Base-by-base conservation (phyloP, 2,797 vertebrate genomes). In the Fundulus diaphanus region DNA sequence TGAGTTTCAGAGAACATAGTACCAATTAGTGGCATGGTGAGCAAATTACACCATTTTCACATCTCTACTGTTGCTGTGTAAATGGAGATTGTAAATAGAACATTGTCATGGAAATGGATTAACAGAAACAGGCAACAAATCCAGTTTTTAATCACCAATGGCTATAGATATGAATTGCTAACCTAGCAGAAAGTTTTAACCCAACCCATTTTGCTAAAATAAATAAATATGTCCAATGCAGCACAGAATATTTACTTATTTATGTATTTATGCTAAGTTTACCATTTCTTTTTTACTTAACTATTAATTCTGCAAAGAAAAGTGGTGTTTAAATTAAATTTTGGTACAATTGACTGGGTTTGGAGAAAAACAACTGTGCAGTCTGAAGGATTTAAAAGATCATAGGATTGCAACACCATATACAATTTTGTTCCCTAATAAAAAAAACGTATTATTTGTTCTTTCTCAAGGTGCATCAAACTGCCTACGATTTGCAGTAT, bases 391-490 rank as follows among this genome's bases (percentile, higher is more conserved):
- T 52, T 61, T 5, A 65, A 40, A 68, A 42, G 8, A 44, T 65
- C 7, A 24, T 22, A 48, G 29, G 52, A 56, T 24, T 7, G 69
- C 31, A 66, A 4, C 16, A 2, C 48, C 37, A 44, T 72, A 73
- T 65, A 0, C 29, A 59, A 71, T 67, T 80, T 72, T 66, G n/a
- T 44, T 72, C 75, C 82, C 84, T 54, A 31, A 77, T 73, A 76
- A 6, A 15, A 52, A 67, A 68, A 68, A 69, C n/a, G 56, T 18
- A 57, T 68, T 24, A 61, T 61, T 73, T n/a, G 27, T 68, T 5
- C 24, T 77, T 63, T 79, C 18, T 75, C 54, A 54, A 27, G 33
- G 76, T n/a, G 22, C 9, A 37, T 63, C n/a, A 70, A 79, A 80
- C 15, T 13, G 29, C 56, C 9, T 6, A 40, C 37, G 72, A 7